Conservation (phyloP, 2,888 invertebrate species). For the Sinopyrophorus schimmeli region DNA sequence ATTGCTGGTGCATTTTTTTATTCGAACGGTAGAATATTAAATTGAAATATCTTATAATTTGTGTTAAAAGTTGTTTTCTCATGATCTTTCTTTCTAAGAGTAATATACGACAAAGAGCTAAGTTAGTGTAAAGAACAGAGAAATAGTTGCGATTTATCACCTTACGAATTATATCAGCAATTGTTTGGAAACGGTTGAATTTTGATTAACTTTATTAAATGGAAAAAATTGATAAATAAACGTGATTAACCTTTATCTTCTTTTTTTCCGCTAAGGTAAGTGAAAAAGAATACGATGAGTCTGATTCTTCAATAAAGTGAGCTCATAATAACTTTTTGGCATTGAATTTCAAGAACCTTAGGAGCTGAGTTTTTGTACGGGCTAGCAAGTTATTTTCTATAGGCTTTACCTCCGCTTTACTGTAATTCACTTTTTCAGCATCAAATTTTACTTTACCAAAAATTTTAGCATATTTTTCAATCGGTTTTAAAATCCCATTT, state of each 20-base stretch:
- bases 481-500: too few species aligned
- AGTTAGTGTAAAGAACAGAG: constrained; percentile 1
- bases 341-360: too few species aligned
- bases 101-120: neutral
- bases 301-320: too few species aligned
- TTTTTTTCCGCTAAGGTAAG: neutral
- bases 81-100: neutral
- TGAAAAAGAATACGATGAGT: neutral
- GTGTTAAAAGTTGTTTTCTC: constrained; percentile 2
- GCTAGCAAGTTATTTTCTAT: too few species aligned
- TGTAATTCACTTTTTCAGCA: too few species aligned
- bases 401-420: too few species aligned
- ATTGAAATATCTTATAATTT: neutral
- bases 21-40: neutral
- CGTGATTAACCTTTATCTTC: neutral
- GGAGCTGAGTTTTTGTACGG: too few species aligned
- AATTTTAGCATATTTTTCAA: too few species aligned
- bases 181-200: constrained; percentile 3
- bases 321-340: too few species aligned
- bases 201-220: neutral
- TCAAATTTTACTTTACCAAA: too few species aligned
- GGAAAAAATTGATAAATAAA: neutral
- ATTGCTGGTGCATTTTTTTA: neutral
- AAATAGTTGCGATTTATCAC: constrained; percentile 3
- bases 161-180: neutral